phyloP scores from a whole-genome alignment of 64 coral and sea anemone genomes.

The Pachyseris speciosa region DNA sequence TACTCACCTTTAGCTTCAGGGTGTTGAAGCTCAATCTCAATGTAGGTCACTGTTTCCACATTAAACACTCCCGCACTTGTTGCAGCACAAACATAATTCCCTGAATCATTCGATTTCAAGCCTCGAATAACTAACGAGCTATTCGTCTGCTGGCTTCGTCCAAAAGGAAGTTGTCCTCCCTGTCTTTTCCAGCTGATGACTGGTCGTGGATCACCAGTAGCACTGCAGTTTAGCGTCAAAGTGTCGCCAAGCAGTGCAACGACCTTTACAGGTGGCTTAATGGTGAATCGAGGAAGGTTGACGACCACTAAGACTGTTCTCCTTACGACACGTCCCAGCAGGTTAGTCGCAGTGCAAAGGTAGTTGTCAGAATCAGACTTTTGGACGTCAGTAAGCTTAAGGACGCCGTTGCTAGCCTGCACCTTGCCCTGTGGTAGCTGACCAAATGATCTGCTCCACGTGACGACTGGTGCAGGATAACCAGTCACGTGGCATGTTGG shows the following conservation, averaged over 20 bases:
- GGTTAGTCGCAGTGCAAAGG: no score
- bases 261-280: not conserved
- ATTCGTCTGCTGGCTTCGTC: not conserved
- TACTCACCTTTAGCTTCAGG: no score
- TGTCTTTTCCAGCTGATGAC: no score
- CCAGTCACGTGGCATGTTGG: slow-evolving; percentile 51
- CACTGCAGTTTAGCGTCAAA: not conserved
- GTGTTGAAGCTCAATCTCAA: no score
- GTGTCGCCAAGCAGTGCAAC: not conserved
- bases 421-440: not conserved
- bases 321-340: not conserved
- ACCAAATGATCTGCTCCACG: not conserved
- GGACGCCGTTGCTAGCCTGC: not conserved
- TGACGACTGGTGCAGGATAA: slow-evolving; percentile 1
- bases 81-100: slow-evolving; percentile 42
- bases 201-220: no score
- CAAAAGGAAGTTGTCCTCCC: not conserved
- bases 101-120: not conserved
- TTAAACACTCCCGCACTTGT: slow-evolving; percentile 33
- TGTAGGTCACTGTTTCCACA: not conserved
- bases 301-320: not conserved
- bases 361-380: slow-evolving; percentile 7
- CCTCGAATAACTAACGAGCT: slow-evolving; percentile 8
- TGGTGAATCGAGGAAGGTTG: not conserved
- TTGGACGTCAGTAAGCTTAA: not conserved